These are phyloP conservation scores for Trachelus troglodyta DNA, from an alignment of 2,888 invertebrate species.

Conservation along the genomic window DNA sequence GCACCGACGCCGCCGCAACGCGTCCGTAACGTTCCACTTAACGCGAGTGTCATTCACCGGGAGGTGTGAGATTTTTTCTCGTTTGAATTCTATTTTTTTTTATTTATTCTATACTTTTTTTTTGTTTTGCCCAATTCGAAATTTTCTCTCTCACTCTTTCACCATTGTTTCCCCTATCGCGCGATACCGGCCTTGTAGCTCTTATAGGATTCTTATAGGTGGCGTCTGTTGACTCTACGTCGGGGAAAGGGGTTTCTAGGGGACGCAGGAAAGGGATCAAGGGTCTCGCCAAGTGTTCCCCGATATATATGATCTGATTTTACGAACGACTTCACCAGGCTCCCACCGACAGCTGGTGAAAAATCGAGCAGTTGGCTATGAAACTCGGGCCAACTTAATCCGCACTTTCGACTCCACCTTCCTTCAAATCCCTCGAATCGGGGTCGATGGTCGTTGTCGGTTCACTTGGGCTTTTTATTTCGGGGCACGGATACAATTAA, in stretches of 20 bases:
- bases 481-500: slow-evolving; percentile 45
- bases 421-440: not conserved
- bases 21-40: slow-evolving; percentile 1
- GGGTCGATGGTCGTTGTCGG: slow-evolving; percentile 19
- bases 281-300: not conserved
- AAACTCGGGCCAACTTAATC: slow-evolving; percentile 41
- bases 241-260: not conserved
- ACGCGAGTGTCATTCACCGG: not conserved
- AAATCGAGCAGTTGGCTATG: slow-evolving; percentile 23
- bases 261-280: slow-evolving; percentile 10
- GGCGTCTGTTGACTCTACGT: not conserved
- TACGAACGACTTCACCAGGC: slow-evolving; percentile 46
- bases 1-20: not conserved
- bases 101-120: not conserved
- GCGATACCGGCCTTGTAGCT: not conserved
- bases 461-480: slow-evolving; percentile 44
- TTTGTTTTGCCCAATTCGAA: not conserved
- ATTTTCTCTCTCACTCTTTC: not conserved
- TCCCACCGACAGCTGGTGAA: slow-evolving; percentile 49
- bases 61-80: not conserved
- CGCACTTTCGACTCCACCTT: slow-evolving; percentile 17
- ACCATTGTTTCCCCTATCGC: not conserved
- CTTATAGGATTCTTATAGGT: not conserved
- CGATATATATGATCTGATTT: slow-evolving; percentile 49
- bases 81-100: not conserved